Evolutionary conservation across 2,888 invertebrate genomes (phyloP), one percentile per base, ranked within the genome.

Genomic region (Phortica magna): DNA sequence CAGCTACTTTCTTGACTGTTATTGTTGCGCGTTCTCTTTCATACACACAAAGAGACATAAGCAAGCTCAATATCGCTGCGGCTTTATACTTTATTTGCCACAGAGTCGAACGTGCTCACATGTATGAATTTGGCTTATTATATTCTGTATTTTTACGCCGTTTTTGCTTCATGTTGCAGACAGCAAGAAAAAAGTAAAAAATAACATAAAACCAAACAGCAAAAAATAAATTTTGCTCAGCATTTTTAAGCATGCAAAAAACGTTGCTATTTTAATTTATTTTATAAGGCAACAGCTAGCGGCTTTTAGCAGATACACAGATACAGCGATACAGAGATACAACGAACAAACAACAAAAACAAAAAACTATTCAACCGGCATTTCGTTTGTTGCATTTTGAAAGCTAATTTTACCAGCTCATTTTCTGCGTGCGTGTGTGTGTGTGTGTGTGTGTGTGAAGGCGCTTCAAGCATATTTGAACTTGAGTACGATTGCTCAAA

Each of bases 311-410:
- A 55, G 17, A 55, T 17, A n/a, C 17, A 55, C 9, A 55, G 17
- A 59, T 22, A 59, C 59, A 59, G 19, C 31, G 5, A 31, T n/a
- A n/a, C n/a, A 43, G 10, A 43, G 43, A 43, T 43, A 48, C 48
- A 48, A 48, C 3, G 7, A 14, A 48, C 2, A 48, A 9, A 48
- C 5, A 48, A 48, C 14, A 48, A 14, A 48, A 48, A 48, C 9
- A 31, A 64, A 39, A 7, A 64, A 31, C 22, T 64, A 64, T 64
- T 31, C 64, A 64, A 64, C 64, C 64, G 64, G 64, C 64, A 64
- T 12, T 64, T 64, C 31, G 10, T 64, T 61, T 19, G 61, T 61
- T 61, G 61, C 61, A 61, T 61, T 61, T 61, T 5, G 61, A 17
- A 64, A 64, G 39, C 64, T 64, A 64, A 31, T 31, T 31, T 31